Conservation (phyloP, 2,797 vertebrate genomes). For the Myiothlypis coronata region DNA sequence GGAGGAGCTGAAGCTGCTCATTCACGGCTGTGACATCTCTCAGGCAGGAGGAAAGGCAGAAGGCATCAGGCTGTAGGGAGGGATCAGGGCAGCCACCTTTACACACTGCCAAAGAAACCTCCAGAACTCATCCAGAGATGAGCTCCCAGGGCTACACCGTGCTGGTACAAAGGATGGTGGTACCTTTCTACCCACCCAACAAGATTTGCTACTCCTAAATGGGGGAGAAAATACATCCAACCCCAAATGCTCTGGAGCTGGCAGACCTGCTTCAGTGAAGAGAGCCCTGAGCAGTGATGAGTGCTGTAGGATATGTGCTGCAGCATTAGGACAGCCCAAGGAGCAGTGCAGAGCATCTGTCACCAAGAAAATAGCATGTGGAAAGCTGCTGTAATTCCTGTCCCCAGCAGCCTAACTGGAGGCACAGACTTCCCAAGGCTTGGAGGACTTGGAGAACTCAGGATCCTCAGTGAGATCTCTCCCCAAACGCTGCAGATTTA, state of each 20-base stretch:
- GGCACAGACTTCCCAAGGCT: background rate
- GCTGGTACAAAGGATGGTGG: background rate
- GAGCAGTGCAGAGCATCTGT: background rate
- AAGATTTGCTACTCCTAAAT: background rate
- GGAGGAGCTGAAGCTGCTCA: background rate
- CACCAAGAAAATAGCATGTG: background rate
- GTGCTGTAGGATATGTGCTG: background rate
- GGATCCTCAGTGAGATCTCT: background rate
- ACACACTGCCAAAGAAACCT: background rate
- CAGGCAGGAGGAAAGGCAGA: background rate
- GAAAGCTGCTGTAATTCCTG: background rate
- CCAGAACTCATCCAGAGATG: background rate
- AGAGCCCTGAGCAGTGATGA: background rate
- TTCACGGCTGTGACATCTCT: background rate
- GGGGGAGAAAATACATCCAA: background rate
- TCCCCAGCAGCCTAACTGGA: background rate
- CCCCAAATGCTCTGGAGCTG: background rate
- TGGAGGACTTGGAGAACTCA: rapidly evolving
- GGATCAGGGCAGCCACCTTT: background rate
- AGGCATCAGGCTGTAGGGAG: background rate
- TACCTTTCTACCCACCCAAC: background rate
- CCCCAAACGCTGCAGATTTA: background rate
- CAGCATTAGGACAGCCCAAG: background rate
- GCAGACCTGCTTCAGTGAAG: background rate
- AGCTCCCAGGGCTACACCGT: background rate